Evolutionary conservation across 2,113 vertebrate genomes (phyloP).

Genomic region (Percina caprodes): DNA sequence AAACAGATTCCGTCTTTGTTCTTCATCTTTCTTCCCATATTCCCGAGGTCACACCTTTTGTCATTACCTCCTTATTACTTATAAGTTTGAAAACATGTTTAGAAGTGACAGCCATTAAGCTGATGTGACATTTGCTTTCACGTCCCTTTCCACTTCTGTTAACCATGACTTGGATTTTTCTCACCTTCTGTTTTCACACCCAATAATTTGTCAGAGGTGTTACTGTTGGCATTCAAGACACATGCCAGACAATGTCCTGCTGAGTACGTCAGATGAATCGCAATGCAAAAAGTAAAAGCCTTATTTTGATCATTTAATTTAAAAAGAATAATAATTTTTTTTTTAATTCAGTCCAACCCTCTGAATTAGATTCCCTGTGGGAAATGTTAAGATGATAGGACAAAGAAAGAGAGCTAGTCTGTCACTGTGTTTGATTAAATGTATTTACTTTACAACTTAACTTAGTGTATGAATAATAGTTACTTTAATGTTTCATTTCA

Average conservation of each 20-base stretch:
- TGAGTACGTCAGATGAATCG: conserved; percentile 39
- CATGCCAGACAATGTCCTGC: background rate
- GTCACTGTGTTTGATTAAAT: background rate
- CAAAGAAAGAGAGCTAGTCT: background rate
- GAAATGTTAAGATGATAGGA: background rate
- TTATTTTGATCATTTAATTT: conserved; percentile 13
- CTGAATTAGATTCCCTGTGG: conserved; percentile 22
- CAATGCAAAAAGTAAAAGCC: background rate
- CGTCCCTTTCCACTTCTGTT: conserved; percentile 23
- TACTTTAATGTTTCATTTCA: background rate
- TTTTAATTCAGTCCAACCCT: conserved; percentile 15
- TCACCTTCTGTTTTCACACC: conserved; percentile 43
- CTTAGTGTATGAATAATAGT: background rate
- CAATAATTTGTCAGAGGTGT: conserved; percentile 48
- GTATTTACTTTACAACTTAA: background rate
- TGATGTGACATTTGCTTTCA: conserved; percentile 24
- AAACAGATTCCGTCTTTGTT: background rate
- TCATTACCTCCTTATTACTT: conserved; percentile 12
- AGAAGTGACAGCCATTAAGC: conserved; percentile 23
- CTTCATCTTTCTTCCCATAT: background rate
- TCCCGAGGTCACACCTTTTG: conserved; percentile 12
- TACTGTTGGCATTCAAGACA: conserved; percentile 37
- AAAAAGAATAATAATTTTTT: too few relatives aligned
- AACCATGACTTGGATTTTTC: conserved; percentile 12
- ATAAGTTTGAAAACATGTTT: conserved; percentile 19